Evolutionary conservation across 2,797 vertebrate genomes (phyloP).

Genomic region (Neosilurus mollespiculum): DNA sequence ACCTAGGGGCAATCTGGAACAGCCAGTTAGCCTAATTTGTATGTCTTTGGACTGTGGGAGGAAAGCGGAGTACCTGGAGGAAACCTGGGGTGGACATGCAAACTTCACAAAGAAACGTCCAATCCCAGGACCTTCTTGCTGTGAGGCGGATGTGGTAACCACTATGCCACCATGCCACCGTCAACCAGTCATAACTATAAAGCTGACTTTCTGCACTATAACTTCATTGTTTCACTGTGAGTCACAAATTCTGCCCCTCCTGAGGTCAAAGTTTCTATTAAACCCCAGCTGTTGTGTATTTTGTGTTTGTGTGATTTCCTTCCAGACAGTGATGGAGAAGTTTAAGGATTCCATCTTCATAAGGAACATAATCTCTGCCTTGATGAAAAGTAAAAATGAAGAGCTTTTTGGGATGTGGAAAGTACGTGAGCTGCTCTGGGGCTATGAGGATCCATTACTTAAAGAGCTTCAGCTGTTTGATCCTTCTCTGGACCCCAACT

Average conservation of each 20-base stretch:
- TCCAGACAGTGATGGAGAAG: slow-evolving; percentile 69
- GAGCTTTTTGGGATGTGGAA: slow-evolving; percentile 78
- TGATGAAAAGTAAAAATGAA: slow-evolving; percentile 60
- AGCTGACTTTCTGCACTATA: background rate
- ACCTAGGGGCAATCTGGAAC: too few relatives aligned
- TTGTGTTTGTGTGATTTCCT: background rate
- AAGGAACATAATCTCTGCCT: slow-evolving; percentile 50
- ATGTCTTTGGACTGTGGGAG: too few relatives aligned
- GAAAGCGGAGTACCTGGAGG: too few relatives aligned
- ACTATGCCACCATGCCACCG: too few relatives aligned
- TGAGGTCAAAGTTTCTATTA: background rate
- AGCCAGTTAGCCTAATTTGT: too few relatives aligned
- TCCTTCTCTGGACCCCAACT: slow-evolving; percentile 69
- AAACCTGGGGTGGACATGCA: too few relatives aligned
- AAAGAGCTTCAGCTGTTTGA: slow-evolving; percentile 60
- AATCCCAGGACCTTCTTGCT: too few relatives aligned
- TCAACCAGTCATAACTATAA: background rate
- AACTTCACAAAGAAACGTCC: too few relatives aligned
- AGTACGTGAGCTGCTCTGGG: slow-evolving; percentile 87
- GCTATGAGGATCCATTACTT: slow-evolving; percentile 85
- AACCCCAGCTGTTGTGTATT: background rate
- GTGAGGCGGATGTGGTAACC: too few relatives aligned
- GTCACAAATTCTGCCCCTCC: background rate
- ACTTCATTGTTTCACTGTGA: background rate
- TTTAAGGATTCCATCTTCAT: background rate